Percentiles rank a stretch among this genome's conserved stretches.
Conservation (phyloP, 2,113 vertebrate genomes). For the Elachura formosa region DNA sequence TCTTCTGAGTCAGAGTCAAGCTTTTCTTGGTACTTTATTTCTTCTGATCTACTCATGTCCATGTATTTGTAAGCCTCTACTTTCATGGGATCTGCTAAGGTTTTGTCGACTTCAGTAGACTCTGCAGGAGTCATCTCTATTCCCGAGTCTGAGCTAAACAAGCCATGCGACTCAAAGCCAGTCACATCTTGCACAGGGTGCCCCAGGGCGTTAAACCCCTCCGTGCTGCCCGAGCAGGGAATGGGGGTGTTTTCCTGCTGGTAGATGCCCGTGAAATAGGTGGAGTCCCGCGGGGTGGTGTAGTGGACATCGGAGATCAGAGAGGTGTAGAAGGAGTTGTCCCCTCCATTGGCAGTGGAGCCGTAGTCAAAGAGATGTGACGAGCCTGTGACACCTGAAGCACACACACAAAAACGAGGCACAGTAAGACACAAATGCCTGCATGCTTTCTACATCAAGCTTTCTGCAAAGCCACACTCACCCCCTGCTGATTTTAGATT, state of each 20-base stretch:
- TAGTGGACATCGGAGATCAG: slow-evolving; percentile 83
- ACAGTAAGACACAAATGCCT: neutral
- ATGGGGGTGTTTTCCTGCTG: slow-evolving; percentile 69
- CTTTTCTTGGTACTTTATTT: slow-evolving; percentile 64
- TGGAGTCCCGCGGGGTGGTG: slow-evolving; percentile 72
- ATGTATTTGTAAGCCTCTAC: slow-evolving; percentile 92
- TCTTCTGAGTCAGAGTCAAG: slow-evolving; percentile 57
- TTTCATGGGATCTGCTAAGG: slow-evolving; percentile 81
- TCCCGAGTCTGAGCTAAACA: slow-evolving; percentile 84
- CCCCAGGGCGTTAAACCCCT: slow-evolving; percentile 49
- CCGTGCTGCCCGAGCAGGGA: slow-evolving; percentile 56
- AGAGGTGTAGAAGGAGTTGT: slow-evolving; percentile 87
- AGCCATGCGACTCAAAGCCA: slow-evolving; percentile 72
- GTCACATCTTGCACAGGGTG: slow-evolving; percentile 72
- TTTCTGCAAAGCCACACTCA: neutral
- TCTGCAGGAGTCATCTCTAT: slow-evolving; percentile 88
- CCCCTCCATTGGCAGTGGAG: slow-evolving; percentile 71
- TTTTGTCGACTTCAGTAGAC: slow-evolving; percentile 78
- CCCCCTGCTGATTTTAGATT: neutral
- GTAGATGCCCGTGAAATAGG: slow-evolving; percentile 82
- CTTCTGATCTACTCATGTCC: slow-evolving; percentile 87
- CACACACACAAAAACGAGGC: slow-evolving; percentile 14
- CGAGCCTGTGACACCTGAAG: slow-evolving; percentile 72
- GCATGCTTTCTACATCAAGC: neutral
- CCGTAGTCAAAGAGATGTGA: slow-evolving; percentile 32